Base-by-base conservation (phyloP, 1,140 invertebrate species). In the Drosophila sturtevanti region DNA sequence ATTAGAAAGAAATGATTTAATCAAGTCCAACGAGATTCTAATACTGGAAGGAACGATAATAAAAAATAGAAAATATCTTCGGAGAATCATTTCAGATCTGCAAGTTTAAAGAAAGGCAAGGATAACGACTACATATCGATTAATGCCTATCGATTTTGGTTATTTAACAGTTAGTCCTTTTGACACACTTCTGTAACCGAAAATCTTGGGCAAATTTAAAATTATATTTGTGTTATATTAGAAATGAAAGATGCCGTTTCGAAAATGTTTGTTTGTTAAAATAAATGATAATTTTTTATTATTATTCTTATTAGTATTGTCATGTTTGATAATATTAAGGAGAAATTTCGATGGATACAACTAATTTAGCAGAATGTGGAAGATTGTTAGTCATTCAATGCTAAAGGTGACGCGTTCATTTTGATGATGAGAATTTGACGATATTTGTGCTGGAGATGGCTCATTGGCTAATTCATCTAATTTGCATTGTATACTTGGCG, bases 401-500 rank as follows among this genome's bases (percentile, higher is more conserved):
- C 68, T 90, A 78, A 90, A 90, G 24, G 72, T 90, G 24, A 90
- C 87, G 21, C 64, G 63, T 16, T 84, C 79, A 37, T 55, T 63
- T 18, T 64, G 70, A 56, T 35, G n/a, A 21, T 61, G 68, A 48
- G 79, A 41, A 56, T 71, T 75, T n/a, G 37, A 62, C 56, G 55
- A 6, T 37, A n/a, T 72, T 48, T 76, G 63, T 41, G 63, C 51
- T 38, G 79, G 64, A 31, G 77, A 69, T 14, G 80, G 52, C 59
- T 85, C 77, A 18, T 86, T 58, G 18, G 77, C 85, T 62, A 89
- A 61, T 55, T 89, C 85, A 60, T 86, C 71, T 35, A 89, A 77
- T 69, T 78, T 81, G 10, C 75, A 66, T 31, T 89, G 74, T 44
- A 89, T 89, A 58, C 85, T 89, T 18, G 85, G 85, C 63, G 85